phyloP scores from a whole-genome alignment of 2,888 invertebrate genomes.

The Cephalotes varians region DNA sequence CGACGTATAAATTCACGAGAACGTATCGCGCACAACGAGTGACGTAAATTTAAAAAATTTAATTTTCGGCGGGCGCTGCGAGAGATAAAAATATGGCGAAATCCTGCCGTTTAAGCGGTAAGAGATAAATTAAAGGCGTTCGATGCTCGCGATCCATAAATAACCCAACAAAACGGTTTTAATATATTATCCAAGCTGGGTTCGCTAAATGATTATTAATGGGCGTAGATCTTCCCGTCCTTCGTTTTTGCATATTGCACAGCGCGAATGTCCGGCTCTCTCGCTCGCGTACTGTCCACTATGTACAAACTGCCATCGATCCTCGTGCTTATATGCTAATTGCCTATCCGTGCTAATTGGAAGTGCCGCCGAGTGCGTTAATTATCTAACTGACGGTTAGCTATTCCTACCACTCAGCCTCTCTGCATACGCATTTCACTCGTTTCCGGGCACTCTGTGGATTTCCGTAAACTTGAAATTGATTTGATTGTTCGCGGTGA shows the following conservation, averaged over 20 bases:
- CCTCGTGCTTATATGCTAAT: constrained; percentile 64
- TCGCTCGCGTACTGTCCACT: constrained; percentile 20
- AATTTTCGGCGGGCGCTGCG: constrained; percentile 28
- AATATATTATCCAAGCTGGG: constrained; percentile 48
- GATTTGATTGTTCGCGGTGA: constrained; percentile 25
- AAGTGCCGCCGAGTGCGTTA: constrained; percentile 73
- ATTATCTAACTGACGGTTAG: constrained; percentile 72
- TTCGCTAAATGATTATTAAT: constrained; percentile 55
- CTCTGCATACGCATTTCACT: constrained; percentile 46
- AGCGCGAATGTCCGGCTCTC: constrained; percentile 17
- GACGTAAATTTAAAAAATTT: constrained; percentile 41
- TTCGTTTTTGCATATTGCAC: constrained; percentile 50
- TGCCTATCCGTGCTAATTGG: constrained; percentile 71
- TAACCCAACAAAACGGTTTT: constrained; percentile 49
- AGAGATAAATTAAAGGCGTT: constrained; percentile 54
- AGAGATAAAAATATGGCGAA: constrained; percentile 37
- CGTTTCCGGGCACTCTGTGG: constrained; percentile 37
- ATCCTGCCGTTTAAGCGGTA: constrained; percentile 36
- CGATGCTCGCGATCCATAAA: constrained; percentile 48
- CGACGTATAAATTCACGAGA: constrained; percentile 36
- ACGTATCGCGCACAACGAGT: constrained; percentile 23
- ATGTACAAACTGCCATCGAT: constrained; percentile 59
- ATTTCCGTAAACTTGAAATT: constrained; percentile 37
- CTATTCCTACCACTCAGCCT: constrained; percentile 49
- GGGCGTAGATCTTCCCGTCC: constrained; percentile 43